phyloP scores from a whole-genome alignment of 2,113 vertebrate species.

The Psittacus erithacus region DNA sequence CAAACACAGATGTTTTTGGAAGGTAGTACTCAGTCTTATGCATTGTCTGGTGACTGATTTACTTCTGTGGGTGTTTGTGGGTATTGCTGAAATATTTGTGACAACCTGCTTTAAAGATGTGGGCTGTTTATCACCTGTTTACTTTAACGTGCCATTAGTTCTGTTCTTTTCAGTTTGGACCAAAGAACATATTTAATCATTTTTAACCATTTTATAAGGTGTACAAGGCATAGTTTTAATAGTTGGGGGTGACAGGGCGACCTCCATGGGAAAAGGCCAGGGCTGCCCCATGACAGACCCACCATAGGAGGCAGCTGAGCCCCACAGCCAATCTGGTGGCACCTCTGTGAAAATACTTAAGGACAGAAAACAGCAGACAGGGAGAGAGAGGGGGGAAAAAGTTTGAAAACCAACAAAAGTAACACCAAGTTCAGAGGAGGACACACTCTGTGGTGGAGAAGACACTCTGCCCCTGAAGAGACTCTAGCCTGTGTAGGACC shows the following conservation, averaged over 20 bases:
- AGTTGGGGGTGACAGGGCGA: fast-evolving
- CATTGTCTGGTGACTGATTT: neutral
- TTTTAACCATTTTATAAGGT: neutral
- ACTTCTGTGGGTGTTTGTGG: neutral
- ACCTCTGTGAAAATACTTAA: neutral
- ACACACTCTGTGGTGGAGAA: neutral
- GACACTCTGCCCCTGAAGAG: neutral
- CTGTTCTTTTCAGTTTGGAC: neutral
- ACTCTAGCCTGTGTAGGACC: neutral
- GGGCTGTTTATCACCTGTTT: neutral
- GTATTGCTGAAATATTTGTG: neutral
- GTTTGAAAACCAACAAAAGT: neutral
- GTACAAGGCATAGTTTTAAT: neutral
- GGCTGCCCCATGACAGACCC: neutral
- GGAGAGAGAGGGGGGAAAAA: neutral
- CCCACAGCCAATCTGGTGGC: neutral
- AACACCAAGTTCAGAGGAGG: neutral
- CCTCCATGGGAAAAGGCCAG: neutral
- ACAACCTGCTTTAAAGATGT: neutral
- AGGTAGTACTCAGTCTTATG: neutral
- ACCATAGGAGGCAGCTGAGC: neutral
- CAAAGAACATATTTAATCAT: neutral
- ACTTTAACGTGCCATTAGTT: neutral
- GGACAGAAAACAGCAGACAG: neutral
- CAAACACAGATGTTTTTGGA: neutral